Conservation (phyloP, 2,113 vertebrate species). For the Pituophis catenifer region DNA sequence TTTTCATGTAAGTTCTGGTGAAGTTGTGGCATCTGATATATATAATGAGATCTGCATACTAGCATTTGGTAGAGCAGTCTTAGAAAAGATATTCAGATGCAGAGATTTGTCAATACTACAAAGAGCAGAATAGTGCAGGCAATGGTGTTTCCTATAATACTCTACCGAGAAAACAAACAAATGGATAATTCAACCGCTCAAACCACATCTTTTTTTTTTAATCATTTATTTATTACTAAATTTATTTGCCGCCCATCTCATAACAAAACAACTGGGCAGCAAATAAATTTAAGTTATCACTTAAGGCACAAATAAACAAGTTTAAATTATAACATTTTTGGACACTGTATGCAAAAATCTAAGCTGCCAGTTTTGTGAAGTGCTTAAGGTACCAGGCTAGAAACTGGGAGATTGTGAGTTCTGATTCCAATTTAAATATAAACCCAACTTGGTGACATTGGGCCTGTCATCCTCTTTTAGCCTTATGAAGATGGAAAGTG, state of each 20-base stretch:
- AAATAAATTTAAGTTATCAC: not conserved
- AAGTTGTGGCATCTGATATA: not conserved
- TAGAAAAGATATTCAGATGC: not conserved
- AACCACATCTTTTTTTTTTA: not conserved
- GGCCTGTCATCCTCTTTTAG: not conserved
- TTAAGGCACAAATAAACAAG: not conserved
- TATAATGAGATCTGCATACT: not conserved
- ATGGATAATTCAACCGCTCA: not conserved
- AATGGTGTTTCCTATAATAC: not conserved
- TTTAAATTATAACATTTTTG: not conserved
- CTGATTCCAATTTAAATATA: not conserved
- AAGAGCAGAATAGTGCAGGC: not conserved
- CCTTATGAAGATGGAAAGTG: not conserved
- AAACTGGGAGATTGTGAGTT: not conserved
- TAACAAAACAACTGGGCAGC: not conserved
- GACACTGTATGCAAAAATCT: not conserved
- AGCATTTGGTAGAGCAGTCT: not conserved
- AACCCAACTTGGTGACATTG: not conserved
- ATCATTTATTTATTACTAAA: not conserved
- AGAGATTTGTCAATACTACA: not conserved
- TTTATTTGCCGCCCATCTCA: not conserved
- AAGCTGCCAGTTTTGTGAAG: not conserved
- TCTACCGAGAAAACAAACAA: not conserved
- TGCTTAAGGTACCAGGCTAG: not conserved
- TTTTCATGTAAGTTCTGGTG: not conserved